These are phyloP conservation scores for Polydrusus pterygomalis DNA, from an alignment of 2,888 invertebrate genomes.

Conservation along the genomic window DNA sequence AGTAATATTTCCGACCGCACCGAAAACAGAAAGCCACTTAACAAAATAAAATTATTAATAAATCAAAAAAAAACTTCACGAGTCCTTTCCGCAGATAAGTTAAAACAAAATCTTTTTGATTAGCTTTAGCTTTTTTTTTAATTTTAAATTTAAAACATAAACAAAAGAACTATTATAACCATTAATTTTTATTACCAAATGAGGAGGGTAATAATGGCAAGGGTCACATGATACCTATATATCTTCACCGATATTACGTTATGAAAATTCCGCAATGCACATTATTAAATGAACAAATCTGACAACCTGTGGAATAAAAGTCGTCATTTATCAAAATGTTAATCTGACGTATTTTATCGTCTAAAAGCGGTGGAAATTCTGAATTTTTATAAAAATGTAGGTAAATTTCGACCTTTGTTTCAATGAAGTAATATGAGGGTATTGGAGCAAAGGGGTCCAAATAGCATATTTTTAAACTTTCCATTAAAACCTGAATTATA, in stretches of 20 bases:
- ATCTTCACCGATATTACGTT: neutral
- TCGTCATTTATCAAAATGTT: conserved; percentile 58
- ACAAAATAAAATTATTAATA: too few relatives aligned
- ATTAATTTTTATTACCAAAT: neutral
- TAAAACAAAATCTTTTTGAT: too few relatives aligned
- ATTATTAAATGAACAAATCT: conserved; percentile 47
- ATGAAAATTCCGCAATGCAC: conserved; percentile 10
- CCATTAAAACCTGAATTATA: too few relatives aligned
- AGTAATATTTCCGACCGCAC: too few relatives aligned
- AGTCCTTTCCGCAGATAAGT: too few relatives aligned
- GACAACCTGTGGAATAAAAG: conserved; percentile 62
- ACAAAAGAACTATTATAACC: neutral
- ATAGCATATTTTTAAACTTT: too few relatives aligned
- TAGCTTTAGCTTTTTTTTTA: neutral
- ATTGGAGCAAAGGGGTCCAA: too few relatives aligned
- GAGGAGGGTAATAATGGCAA: neutral
- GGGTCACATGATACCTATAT: neutral
- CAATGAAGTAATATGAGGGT: neutral
- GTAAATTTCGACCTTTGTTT: conserved; percentile 27
- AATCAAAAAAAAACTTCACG: too few relatives aligned
- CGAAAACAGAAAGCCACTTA: too few relatives aligned
- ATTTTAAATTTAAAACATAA: neutral
- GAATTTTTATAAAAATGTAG: conserved; percentile 22
- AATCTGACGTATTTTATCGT: conserved; percentile 22
- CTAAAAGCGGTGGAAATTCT: conserved; percentile 32